Conservation (phyloP, 2,888 invertebrate genomes). For the Parnassius apollo region DNA sequence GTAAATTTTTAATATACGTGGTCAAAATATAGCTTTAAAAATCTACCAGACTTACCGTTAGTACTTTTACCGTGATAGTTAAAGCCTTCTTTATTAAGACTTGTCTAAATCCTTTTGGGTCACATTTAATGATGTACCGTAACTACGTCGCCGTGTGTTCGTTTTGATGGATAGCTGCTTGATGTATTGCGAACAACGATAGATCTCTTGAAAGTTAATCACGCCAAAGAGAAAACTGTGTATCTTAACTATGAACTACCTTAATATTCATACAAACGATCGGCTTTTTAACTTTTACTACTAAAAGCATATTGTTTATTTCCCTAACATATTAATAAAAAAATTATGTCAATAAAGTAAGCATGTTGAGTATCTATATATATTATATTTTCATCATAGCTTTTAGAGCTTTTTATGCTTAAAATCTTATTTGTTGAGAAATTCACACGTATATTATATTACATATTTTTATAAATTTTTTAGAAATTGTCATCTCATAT, state of each 20-base stretch:
- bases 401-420: too few relatives aligned
- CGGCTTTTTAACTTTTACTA: background rate
- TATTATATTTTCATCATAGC: too few relatives aligned
- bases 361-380: too few relatives aligned
- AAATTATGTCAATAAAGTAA: too few relatives aligned
- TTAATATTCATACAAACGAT: conserved; percentile 10
- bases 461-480: too few relatives aligned
- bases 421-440: too few relatives aligned
- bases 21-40: conserved; percentile 4
- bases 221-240: conserved; percentile 37
- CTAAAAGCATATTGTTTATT: background rate
- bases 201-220: conserved; percentile 56
- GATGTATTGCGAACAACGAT: conserved; percentile 49
- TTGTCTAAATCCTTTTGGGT: conserved; percentile 71
- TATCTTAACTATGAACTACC: conserved; percentile 2
- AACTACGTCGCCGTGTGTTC: conserved; percentile 50
- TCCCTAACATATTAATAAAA: too few relatives aligned
- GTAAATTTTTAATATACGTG: background rate
- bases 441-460: too few relatives aligned
- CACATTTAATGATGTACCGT: conserved; percentile 70
- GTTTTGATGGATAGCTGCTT: conserved; percentile 67
- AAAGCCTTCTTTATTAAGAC: conserved; percentile 67
- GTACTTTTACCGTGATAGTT: conserved; percentile 54
- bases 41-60: conserved; percentile 9
- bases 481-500: too few relatives aligned